Percentiles rank a stretch among this genome's conserved stretches.
Evolutionary conservation across 2,113 vertebrate species (phyloP).

Genomic region (Oreochromis tanganicae): DNA sequence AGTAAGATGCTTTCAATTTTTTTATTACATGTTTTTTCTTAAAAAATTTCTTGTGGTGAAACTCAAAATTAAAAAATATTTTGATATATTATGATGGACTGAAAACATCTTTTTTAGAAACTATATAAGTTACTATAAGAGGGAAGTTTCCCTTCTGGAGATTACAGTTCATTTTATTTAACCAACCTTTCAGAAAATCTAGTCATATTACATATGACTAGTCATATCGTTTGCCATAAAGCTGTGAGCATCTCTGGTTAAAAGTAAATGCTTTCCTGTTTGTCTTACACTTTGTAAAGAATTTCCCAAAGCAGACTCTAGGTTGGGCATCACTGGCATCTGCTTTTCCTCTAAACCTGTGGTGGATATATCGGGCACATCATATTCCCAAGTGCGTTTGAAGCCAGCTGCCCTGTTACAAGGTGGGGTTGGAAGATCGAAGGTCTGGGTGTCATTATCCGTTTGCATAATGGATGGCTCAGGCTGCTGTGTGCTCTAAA

Average conservation of each 20-base stretch:
- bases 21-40: neutral
- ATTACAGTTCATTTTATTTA: neutral
- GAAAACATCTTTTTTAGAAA: neutral
- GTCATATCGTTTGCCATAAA: neutral
- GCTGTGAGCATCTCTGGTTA: neutral
- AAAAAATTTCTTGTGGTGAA: too few species aligned
- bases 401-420: neutral
- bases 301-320: slow-evolving; percentile 58
- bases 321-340: slow-evolving; percentile 60
- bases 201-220: neutral
- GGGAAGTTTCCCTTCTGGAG: neutral
- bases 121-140: neutral
- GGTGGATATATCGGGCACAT: slow-evolving; percentile 2
- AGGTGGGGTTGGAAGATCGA: neutral
- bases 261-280: neutral
- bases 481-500: neutral
- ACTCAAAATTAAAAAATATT: neutral
- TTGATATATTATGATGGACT: neutral
- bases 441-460: neutral
- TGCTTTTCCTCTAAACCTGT: slow-evolving; percentile 5
- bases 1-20: neutral
- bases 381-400: slow-evolving; percentile 16
- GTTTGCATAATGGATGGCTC: neutral
- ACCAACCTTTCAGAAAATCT: neutral
- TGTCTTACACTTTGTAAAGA: slow-evolving; percentile 54